Evolutionary conservation across 2,113 vertebrate species (phyloP).

Genomic region (Dermatemys mawii): DNA sequence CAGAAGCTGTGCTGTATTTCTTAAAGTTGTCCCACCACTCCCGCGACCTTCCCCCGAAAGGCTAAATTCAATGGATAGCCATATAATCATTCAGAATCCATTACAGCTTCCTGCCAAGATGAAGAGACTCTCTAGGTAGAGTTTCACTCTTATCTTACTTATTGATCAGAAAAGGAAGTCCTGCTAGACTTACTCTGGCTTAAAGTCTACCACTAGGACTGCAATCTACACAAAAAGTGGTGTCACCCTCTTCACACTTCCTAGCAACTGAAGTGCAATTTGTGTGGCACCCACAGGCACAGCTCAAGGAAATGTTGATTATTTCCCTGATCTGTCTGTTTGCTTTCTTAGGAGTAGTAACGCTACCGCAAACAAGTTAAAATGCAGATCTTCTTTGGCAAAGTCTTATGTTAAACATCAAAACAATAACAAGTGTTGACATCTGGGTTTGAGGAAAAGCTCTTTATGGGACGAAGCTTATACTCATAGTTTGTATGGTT

Average conservation of each 20-base stretch:
- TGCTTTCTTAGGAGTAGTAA: conserved; percentile 48
- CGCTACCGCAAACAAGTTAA: conserved; percentile 42
- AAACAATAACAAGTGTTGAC: neutral
- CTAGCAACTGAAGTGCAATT: conserved; percentile 65
- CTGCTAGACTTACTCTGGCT: conserved; percentile 56
- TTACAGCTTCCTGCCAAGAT: conserved; percentile 16
- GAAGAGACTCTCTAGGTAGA: conserved; percentile 54
- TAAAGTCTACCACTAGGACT: conserved; percentile 59
- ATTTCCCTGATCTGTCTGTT: conserved; percentile 61
- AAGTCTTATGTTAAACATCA: neutral
- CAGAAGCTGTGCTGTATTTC: neutral
- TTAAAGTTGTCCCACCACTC: neutral
- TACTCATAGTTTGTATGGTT: neutral
- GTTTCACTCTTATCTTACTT: conserved; percentile 79
- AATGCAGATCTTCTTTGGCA: conserved; percentile 6
- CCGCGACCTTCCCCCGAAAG: neutral
- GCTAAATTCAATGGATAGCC: conserved; percentile 9
- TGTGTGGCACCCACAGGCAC: conserved; percentile 46
- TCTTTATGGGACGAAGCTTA: neutral
- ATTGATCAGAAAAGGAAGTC: conserved; percentile 76
- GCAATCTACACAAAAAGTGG: conserved; percentile 41
- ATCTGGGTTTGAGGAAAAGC: neutral
- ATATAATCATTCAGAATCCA: neutral
- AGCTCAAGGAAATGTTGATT: conserved; percentile 48
- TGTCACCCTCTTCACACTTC: conserved; percentile 58